Evolutionary conservation across 2,888 invertebrate species (phyloP), one percentile per base, ranked within the genome.

Genomic region (Drosophila monieri): DNA sequence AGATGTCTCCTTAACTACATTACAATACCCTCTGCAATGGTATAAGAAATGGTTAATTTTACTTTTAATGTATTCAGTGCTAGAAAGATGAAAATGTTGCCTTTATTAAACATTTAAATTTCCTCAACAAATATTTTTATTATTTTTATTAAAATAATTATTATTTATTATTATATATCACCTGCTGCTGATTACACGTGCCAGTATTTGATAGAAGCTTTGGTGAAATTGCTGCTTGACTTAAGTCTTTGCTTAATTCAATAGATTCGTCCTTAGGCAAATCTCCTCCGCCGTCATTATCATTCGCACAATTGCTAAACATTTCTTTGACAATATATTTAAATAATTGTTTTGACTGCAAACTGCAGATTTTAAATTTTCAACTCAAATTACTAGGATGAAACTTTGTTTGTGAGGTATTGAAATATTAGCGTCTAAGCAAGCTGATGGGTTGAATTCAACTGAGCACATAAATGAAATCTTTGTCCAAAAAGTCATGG

Each of bases 231-330:
- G 54, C 8, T 23, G 68, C 62, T 15, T 65, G 55, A 32, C 62
- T 58, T 44, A 76, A 47, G 0, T 73, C 58, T 53, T 78, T 83
- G 30, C 77, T 60, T 88, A 87, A 74, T 65, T 88, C 88, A 12
- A 88, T 76, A 23, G 74, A 74, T 18, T 78, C 85, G 41, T 71
- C 72, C 15, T 75, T 79, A 48, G 57, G 62, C 39, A 51, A 56
- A 49, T 85, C 83, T 53, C 78, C 78, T 41, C 75, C 88, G 0
- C 73, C 74, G 44, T 78, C 78, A 27, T 76, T 77, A 73, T 85
- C 88, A 48, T 49, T 80, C 27, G 77, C 80, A 59, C 74, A 76
- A 60, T 72, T 78, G 62, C 57, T 78, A 27, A 88, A 88, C 85
- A 86, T 86, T 43, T 30, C 15, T n/a, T 5, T 1, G 6, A 35